Base-by-base conservation (phyloP, 2,888 invertebrate species). In the Megalurothrips usitatus region DNA sequence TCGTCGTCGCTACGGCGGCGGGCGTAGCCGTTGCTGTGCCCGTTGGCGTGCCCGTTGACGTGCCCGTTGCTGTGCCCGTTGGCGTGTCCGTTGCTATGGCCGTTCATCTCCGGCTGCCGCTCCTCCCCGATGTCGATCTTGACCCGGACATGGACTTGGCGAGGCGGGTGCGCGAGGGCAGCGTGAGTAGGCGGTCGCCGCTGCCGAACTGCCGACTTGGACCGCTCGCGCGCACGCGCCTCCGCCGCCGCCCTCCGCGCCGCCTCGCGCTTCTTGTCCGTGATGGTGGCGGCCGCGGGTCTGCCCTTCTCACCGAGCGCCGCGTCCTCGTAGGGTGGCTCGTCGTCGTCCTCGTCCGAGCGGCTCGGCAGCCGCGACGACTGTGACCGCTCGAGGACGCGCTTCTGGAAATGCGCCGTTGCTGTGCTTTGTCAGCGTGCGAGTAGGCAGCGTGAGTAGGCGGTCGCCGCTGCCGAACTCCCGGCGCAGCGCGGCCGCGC, bases 121-220 rank as follows among this genome's bases (percentile, higher is more conserved):
- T 23, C 86, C 87, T 86, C 86, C 83, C 85, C 86, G 83, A 87
- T 87, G 83, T 88, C 88, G 84, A 90, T 89, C 85, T 93, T 92
- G 80, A 92, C 87, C 79, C 52, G 23, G 68, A 75, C 68, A 75
- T 75, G 68, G 68, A 75, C 68, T 75, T 75, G 68, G 68, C 68
- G 68, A 75, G 68, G 68, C 68, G 68, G 68, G 68, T 75, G 68
- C 68, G 68, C 68, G 68, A 75, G 68, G 68, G 68, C 68, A 75
- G 68, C 26, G 68, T 75, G 23, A 75, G 68, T 10, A 75, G 68
- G 68, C 68, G 68, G 23, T 75, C 68, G 68, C 68, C 68, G 68
- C 26, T 75, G 68, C 68, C 68, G 68, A 75, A 75, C 26, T 75
- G 68, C 26, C 68, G n/a, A 1, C 68, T 23, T 78, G 82, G 63